A percentile compares a stretch with the other conserved stretches of the same genome.
Conservation (phyloP, 2,888 invertebrate genomes). For the Margaritifera margaritifera region DNA sequence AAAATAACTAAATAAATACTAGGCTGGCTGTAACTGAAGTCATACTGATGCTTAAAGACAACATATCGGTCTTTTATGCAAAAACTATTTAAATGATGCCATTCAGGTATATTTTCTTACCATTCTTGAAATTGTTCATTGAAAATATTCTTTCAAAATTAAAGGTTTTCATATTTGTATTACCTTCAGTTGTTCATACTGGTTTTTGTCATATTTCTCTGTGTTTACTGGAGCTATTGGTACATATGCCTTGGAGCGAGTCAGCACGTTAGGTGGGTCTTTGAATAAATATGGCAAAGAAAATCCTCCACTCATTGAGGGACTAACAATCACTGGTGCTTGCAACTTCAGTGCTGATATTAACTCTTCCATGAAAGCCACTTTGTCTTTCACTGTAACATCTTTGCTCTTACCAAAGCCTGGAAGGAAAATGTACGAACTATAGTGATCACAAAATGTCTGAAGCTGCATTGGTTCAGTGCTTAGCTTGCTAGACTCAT, state of each 20-base stretch:
- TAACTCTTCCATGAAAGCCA: conserved; percentile 62
- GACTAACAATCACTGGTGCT: conserved; percentile 73
- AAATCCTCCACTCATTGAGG: conserved; percentile 75
- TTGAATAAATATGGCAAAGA: conserved; percentile 72
- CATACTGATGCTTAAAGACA: too few species aligned
- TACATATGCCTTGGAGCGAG: conserved; percentile 69
- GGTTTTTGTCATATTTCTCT: conserved; percentile 33
- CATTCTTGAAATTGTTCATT: too few species aligned
- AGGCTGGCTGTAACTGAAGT: too few species aligned
- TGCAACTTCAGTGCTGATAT: conserved; percentile 60
- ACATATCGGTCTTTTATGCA: too few species aligned
- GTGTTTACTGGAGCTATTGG: conserved; percentile 73
- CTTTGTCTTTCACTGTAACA: conserved; percentile 25
- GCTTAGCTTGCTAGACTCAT: too few species aligned
- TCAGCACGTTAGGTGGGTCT: conserved; percentile 52
- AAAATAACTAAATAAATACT: too few species aligned
- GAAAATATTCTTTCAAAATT: too few species aligned
- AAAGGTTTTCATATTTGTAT: not conserved
- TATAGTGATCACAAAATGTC: too few species aligned
- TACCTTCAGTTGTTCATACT: conserved; percentile 35
- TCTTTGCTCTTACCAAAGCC: conserved; percentile 12
- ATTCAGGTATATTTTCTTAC: too few species aligned
- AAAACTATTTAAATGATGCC: too few species aligned
- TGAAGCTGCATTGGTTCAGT: too few species aligned
- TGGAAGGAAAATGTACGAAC: not conserved